Base-by-base conservation (phyloP, 2,888 invertebrate species). In the Harpalus rubripes region DNA sequence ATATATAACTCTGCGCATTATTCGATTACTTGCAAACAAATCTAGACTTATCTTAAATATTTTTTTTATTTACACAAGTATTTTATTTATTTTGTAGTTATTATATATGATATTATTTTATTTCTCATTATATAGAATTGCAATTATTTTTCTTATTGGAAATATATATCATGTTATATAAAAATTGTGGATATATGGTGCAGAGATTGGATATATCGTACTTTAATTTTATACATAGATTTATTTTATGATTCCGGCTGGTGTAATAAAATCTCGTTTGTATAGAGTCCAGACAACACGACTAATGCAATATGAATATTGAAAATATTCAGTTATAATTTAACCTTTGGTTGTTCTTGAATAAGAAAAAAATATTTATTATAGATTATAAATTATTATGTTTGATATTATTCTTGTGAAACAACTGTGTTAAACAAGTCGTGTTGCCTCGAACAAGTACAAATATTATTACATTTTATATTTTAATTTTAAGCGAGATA, bases 401-500 rank as follows among this genome's bases (percentile, higher is more conserved):
- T 68, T 68, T 52, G 68, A 44, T 74, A 74, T 74, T 44, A 16
- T 76, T 72, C 72, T 22, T 7, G 41, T 72, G 32, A 39, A 78
- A 44, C 26, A 76, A 39, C 58, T 78, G 78, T 78, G 61, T 79
- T 79, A 39, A 32, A 3, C 12, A 32, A 61, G 63, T 41, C 61
- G 84, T 63, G 79, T 79, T 63, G 65, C 22, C 32, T 65, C 22
- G 32, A 44, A 26, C 22, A 12, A 52, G 56, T 79, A 58, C 78
- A 68, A 68, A 81, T 81, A 58, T 81, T 81, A 81, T 81, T 68
- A 81, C 68, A 81, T 68, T 65, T 81, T 81, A 68, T 85, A 85
- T 80, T 85, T 80, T 72, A 65, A 80, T 68, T 85, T 84, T 84
- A 79, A 80, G 78, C 41, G 79, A 84, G 61, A 79, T 84, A 84